These are phyloP conservation scores for Phoeniculus purpureus DNA, from an alignment of 2,797 vertebrate species.

Conservation along the genomic window DNA sequence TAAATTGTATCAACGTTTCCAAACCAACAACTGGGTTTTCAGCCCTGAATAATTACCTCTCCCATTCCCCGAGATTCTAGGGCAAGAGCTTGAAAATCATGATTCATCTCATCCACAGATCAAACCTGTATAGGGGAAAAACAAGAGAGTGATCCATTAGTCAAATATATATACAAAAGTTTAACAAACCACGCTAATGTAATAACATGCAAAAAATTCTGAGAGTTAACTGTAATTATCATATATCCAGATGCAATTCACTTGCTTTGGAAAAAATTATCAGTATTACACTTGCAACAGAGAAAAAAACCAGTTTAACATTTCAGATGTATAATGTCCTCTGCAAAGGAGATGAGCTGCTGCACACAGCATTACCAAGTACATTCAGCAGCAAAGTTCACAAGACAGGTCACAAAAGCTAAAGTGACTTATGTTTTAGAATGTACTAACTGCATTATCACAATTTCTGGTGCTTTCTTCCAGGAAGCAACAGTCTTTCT, in stretches of 20 bases:
- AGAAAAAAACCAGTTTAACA: background rate
- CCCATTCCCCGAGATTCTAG: conserved; percentile 98
- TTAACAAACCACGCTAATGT: background rate
- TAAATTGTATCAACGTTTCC: background rate
- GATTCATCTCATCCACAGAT: conserved; percentile 97
- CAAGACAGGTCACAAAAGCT: background rate
- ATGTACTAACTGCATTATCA: background rate
- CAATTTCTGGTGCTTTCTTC: background rate
- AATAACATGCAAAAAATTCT: background rate
- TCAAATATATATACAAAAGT: background rate
- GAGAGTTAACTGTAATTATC: background rate
- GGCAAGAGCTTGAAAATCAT: conserved; percentile 98
- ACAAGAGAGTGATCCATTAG: background rate
- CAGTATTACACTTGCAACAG: background rate
- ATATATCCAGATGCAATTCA: background rate
- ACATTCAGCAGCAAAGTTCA: background rate
- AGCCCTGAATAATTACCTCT: conserved; percentile 85
- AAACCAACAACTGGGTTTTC: background rate
- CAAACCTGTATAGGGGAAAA: conserved; percentile 82
- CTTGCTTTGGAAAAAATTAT: background rate
- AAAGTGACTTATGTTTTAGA: background rate
- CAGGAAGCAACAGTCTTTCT: background rate
- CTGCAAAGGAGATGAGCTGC: background rate
- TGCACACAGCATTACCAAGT: background rate
- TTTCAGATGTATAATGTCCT: background rate